These are phyloP conservation scores for Bergia puertoricense DNA, from an alignment of 92 coral and sea anemone species.

Conservation along the genomic window DNA sequence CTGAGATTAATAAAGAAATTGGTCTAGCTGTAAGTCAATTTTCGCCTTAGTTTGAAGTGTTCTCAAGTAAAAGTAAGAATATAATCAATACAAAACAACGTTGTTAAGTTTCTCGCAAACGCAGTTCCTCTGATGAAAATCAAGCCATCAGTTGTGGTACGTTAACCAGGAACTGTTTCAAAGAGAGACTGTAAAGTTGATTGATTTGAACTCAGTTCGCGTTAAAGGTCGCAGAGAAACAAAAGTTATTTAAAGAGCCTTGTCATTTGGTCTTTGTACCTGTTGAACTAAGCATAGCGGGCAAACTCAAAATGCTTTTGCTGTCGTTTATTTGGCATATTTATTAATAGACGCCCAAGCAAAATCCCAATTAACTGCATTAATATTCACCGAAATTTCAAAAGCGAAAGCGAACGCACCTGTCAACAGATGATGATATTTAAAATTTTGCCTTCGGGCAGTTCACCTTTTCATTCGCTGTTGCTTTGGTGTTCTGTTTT, in stretches of 20 bases:
- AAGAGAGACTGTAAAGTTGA: too few relatives aligned
- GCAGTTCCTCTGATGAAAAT: too few relatives aligned
- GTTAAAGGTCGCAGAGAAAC: neutral
- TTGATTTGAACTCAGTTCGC: too few relatives aligned
- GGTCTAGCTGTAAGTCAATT: too few relatives aligned
- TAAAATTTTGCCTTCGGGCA: conserved; percentile 4
- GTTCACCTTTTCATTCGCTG: conserved; percentile 5
- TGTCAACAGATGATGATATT: conserved; percentile 21
- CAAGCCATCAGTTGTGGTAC: too few relatives aligned
- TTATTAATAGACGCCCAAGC: conserved; percentile 3
- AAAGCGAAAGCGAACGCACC: conserved; percentile 14
- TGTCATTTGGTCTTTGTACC: neutral
- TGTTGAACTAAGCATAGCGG: neutral
- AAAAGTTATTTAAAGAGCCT: neutral
- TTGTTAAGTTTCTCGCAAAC: too few relatives aligned
- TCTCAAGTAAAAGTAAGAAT: too few relatives aligned
- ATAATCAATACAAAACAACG: too few relatives aligned
- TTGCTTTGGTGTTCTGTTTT: neutral
- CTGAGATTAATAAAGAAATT: too few relatives aligned
- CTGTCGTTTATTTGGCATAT: neutral
- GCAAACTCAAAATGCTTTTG: neutral
- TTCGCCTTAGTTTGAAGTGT: too few relatives aligned
- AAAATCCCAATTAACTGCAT: neutral
- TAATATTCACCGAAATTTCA: conserved; percentile 32
- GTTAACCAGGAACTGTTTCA: too few relatives aligned